Conservation (phyloP, 2,888 invertebrate species). For the Drosophila siamana region DNA sequence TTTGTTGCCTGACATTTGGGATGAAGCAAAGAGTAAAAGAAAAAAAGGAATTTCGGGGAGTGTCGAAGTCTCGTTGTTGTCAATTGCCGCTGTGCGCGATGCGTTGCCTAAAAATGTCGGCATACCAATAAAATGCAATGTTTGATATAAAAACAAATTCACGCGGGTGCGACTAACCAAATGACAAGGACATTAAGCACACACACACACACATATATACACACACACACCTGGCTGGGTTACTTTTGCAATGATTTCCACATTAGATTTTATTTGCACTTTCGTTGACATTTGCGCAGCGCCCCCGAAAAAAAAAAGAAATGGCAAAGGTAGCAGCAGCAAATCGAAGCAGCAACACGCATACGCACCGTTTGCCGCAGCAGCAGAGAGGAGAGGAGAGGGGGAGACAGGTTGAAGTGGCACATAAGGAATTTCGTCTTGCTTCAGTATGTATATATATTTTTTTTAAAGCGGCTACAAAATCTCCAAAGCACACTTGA, state of each 20-base stretch:
- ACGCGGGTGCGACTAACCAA: conserved; percentile 66
- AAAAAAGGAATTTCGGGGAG: neutral
- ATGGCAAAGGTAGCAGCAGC: conserved; percentile 15
- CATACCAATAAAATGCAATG: conserved; percentile 79
- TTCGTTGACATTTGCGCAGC: conserved; percentile 76
- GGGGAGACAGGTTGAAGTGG: conserved; percentile 10
- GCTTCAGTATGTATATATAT: neutral
- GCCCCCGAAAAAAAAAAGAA: conserved; percentile 41
- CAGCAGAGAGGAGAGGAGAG: neutral
- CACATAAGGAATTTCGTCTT: conserved; percentile 2
- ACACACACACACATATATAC: conserved; percentile 5
- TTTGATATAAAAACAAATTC: conserved; percentile 78
- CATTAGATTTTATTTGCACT: conserved; percentile 83
- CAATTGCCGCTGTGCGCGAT: conserved; percentile 39
- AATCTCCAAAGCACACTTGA: conserved; percentile 81
- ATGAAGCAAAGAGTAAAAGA: no score
- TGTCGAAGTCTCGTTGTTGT: neutral
- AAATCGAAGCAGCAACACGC: conserved; percentile 34
- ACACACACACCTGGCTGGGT: conserved; percentile 15
- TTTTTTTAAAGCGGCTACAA: conserved; percentile 75
- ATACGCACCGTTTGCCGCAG: conserved; percentile 28
- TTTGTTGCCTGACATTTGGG: neutral
- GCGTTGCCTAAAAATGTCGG: conserved; percentile 54
- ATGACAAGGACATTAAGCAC: conserved; percentile 74
- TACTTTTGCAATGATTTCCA: conserved; percentile 80